Evolutionary conservation across 2,113 vertebrate species (phyloP).

Genomic region (Gopherus evgoodei): DNA sequence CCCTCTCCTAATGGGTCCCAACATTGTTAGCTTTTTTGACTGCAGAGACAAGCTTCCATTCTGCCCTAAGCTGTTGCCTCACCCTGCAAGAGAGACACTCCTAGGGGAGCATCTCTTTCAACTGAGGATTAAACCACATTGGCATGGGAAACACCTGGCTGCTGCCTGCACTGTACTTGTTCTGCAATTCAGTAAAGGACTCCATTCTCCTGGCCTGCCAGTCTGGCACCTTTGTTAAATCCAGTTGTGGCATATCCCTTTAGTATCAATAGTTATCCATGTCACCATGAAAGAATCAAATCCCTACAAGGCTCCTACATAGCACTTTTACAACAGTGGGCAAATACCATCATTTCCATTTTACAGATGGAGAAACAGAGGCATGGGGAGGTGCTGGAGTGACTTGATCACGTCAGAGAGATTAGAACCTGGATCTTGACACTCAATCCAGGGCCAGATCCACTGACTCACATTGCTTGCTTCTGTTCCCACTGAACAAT

Average conservation of each 20-base stretch:
- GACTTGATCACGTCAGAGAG: background rate
- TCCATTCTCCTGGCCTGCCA: background rate
- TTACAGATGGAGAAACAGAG: background rate
- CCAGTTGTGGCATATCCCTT: background rate
- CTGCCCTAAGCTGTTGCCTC: background rate
- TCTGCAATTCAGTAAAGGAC: background rate
- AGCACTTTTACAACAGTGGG: background rate
- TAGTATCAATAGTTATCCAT: background rate
- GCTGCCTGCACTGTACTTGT: background rate
- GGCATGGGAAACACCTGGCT: background rate
- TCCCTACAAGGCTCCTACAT: background rate
- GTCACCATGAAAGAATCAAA: background rate
- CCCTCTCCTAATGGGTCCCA: too few relatives aligned
- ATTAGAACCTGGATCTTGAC: background rate
- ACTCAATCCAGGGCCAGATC: background rate
- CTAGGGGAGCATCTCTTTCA: background rate
- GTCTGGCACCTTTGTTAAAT: background rate
- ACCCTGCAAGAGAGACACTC: background rate
- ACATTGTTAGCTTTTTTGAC: background rate
- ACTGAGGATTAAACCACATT: background rate
- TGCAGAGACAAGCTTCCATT: background rate
- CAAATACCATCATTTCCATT: background rate
- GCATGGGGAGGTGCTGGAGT: rapidly evolving
- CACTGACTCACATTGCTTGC: background rate
- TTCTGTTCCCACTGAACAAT: background rate